phyloP scores from a whole-genome alignment of 2,113 vertebrate species.

The Asarcornis scutulata region DNA sequence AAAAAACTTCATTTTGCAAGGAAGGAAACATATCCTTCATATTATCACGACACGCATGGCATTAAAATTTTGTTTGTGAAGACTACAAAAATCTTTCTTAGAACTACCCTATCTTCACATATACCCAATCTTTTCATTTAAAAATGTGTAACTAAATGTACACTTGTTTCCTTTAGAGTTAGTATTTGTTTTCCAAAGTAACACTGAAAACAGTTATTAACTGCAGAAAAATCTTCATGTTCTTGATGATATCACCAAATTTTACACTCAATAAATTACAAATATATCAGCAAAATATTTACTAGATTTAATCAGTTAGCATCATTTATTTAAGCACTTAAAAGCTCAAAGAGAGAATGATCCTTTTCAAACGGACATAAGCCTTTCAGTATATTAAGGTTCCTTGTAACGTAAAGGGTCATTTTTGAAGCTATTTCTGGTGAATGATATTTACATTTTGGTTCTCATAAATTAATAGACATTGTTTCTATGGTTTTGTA shows the following conservation, averaged over 20 bases:
- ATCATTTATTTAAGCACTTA: background rate
- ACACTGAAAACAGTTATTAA: background rate
- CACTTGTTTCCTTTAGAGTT: background rate
- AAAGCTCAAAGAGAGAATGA: background rate
- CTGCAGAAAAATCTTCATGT: background rate
- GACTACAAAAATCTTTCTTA: background rate
- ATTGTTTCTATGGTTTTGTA: background rate
- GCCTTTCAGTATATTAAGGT: background rate
- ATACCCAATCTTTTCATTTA: background rate
- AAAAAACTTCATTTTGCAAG: background rate
- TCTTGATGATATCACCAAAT: background rate
- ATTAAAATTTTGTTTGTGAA: background rate
- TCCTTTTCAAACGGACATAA: background rate
- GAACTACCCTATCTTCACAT: accelerated
- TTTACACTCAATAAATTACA: background rate
- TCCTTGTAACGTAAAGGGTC: background rate
- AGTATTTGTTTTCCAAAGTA: background rate
- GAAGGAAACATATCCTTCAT: background rate
- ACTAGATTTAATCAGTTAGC: background rate
- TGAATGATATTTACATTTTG: background rate
- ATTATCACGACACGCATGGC: background rate
- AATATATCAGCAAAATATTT: background rate
- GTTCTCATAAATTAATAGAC: background rate
- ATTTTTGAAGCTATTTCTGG: background rate
- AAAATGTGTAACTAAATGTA: background rate